phyloP scores from a whole-genome alignment of 2,888 invertebrate genomes.

The Archips crataeganus region DNA sequence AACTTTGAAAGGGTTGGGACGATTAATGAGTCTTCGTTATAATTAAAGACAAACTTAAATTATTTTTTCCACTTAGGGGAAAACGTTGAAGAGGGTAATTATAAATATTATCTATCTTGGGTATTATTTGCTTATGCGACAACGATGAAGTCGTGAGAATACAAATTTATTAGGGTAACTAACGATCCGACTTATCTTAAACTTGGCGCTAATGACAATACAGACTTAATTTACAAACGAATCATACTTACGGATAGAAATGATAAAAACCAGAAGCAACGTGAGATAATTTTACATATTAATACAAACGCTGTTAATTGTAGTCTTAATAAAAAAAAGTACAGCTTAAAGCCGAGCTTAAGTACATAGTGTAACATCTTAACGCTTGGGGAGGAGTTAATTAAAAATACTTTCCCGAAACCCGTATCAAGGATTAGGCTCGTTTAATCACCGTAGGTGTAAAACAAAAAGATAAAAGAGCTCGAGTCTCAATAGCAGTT shows the following conservation, averaged over 20 bases:
- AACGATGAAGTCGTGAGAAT: slow-evolving; percentile 31
- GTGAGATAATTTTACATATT: background rate
- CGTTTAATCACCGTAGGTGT: slow-evolving; percentile 36
- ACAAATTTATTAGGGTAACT: slow-evolving; percentile 39
- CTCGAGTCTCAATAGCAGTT: slow-evolving; percentile 46
- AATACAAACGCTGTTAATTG: background rate
- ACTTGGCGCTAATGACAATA: slow-evolving; percentile 36
- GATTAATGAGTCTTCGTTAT: background rate
- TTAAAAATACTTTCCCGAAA: slow-evolving; percentile 11
- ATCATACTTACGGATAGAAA: slow-evolving; percentile 20
- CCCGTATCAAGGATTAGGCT: slow-evolving; percentile 14
- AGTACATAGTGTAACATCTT: background rate
- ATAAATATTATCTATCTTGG: slow-evolving; percentile 16
- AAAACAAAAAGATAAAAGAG: slow-evolving; percentile 32
- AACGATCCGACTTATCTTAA: slow-evolving; percentile 37
- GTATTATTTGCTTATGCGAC: slow-evolving; percentile 30
- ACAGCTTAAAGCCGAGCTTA: background rate
- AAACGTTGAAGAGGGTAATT: background rate
- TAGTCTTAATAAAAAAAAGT: background rate
- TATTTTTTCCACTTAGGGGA: background rate
- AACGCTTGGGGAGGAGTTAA: slow-evolving; percentile 1
- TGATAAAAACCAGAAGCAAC: slow-evolving; percentile 1
- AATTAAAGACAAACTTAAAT: slow-evolving; percentile 4
- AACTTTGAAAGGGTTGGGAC: slow-evolving; percentile 4
- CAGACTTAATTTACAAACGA: slow-evolving; percentile 23